A percentile compares a stretch with the other conserved stretches of the same genome.
Conservation (phyloP, 2,888 invertebrate genomes). For the Sympetrum striolatum region DNA sequence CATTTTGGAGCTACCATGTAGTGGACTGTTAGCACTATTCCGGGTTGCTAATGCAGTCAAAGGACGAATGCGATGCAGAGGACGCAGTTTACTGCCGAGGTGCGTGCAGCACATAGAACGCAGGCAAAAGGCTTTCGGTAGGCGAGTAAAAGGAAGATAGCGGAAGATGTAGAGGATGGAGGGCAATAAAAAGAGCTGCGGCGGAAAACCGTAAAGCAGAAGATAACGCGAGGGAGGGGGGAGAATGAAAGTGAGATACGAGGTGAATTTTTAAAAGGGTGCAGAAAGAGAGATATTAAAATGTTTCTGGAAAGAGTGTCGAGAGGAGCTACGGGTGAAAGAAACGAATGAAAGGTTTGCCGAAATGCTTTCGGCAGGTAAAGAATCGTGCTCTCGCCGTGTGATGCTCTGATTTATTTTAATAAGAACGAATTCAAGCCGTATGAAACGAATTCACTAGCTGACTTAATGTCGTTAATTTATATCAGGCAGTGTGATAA, state of each 20-base stretch:
- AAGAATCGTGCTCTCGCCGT: too few relatives aligned
- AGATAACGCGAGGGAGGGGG: slow-evolving; percentile 24
- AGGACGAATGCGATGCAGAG: background rate
- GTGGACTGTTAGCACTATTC: too few relatives aligned
- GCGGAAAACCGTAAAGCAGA: slow-evolving; percentile 17
- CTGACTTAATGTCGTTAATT: too few relatives aligned
- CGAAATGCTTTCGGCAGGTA: background rate
- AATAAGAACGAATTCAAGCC: too few relatives aligned
- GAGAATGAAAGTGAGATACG: background rate
- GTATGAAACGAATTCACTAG: too few relatives aligned
- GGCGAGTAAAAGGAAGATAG: background rate
- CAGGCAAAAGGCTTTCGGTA: background rate
- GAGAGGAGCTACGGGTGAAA: background rate
- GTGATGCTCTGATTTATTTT: too few relatives aligned
- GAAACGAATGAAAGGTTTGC: background rate
- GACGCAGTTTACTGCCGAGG: background rate
- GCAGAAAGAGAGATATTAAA: too few relatives aligned
- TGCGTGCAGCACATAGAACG: slow-evolving; percentile 2
- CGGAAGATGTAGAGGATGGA: background rate
- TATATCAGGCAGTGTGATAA: too few relatives aligned
- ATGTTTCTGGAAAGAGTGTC: background rate
- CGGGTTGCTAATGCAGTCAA: background rate
- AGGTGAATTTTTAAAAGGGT: background rate
- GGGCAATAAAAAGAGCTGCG: slow-evolving; percentile 8
- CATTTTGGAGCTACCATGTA: too few relatives aligned